phyloP scores from a whole-genome alignment of 64 coral and sea anemone genomes.

The Pachyseris speciosa region DNA sequence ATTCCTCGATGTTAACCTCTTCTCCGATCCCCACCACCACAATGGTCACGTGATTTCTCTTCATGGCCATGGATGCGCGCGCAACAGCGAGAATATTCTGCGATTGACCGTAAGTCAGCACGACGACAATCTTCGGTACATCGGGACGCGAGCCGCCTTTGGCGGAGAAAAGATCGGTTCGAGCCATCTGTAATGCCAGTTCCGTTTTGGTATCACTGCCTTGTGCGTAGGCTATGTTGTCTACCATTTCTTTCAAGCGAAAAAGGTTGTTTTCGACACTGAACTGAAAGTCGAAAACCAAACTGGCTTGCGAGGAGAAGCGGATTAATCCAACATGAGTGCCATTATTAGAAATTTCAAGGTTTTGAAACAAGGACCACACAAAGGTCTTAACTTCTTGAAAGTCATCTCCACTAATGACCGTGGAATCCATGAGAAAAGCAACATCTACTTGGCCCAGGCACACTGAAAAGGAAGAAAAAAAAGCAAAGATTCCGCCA shows the following conservation, averaged over 20 bases:
- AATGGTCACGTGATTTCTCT: slow-evolving; percentile 34
- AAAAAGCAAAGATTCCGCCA: no score
- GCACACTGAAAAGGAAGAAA: slow-evolving; percentile 45
- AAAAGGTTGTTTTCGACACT: background rate
- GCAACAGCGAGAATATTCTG: slow-evolving; percentile 17
- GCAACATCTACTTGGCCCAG: slow-evolving; percentile 52
- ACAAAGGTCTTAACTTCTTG: slow-evolving; percentile 69
- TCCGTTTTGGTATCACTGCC: slow-evolving; percentile 44
- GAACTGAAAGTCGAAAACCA: slow-evolving; percentile 68
- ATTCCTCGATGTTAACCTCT: slow-evolving; percentile 52
- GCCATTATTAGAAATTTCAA: slow-evolving; percentile 44
- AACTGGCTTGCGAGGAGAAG: slow-evolving; percentile 14
- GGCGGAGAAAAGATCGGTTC: slow-evolving; percentile 30
- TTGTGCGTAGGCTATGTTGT: slow-evolving; percentile 18
- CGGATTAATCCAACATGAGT: slow-evolving; percentile 72
- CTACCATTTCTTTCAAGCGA: slow-evolving; percentile 19
- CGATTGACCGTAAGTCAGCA: slow-evolving; percentile 46
- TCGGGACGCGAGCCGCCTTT: slow-evolving; percentile 6
- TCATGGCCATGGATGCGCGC: slow-evolving; percentile 34
- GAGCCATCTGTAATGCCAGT: slow-evolving; percentile 34
- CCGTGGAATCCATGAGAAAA: slow-evolving; percentile 72
- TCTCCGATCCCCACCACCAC: slow-evolving; percentile 65
- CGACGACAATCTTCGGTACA: slow-evolving; percentile 51
- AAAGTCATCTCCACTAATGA: slow-evolving; percentile 17
- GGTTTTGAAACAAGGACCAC: slow-evolving; percentile 60